Base-by-base conservation (phyloP, 2,888 invertebrate genomes). In the Ditula angustiorana region DNA sequence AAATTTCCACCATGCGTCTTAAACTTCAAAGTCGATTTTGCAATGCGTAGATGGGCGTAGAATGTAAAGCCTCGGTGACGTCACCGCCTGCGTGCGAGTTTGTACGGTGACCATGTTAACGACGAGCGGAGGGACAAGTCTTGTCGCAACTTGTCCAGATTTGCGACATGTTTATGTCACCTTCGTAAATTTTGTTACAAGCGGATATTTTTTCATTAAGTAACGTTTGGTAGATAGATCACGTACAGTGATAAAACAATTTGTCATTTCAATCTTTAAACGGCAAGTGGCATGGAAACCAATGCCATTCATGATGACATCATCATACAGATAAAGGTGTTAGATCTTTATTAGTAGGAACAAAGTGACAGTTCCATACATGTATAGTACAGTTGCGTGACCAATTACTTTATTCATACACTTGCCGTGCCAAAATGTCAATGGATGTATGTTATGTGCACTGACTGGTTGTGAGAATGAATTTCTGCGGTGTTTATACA, bases 71-170 rank as follows among this genome's bases (percentile, higher is more conserved):
- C 52, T 30, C 49, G 28, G 24, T 21, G 21, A 52, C 59, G 35
- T 63, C 57, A 67, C 33, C 24, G 50, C 47, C 10, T 67, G 68
- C 65, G 70, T 68, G 71, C 74, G 66, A 72, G 71, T 72, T 73
- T 50, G 67, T 77, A 77, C 66, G 71, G 83, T 82, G 74, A 80
- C 83, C 81, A 83, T 75, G 71, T 65, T 57, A 44, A 69, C 68
- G 44, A 61, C 55, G 44, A 58, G 69, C 66, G 73, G 74, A 75
- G 75, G 74, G 70, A 81, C 76, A 74, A 35, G 57, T 70, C 67
- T 69, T 68, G 67, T 66, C 58, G 66, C 69, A 47, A 50, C 56
- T 41, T 59, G 50, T 49, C 30, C n/a, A 26, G 10, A 28, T 46
- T 26, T 26, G 3, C 26, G 26, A 37, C 16, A 37, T 16, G 26